Evolutionary conservation across 2,888 invertebrate species (phyloP).

Genomic region (Tetanocera ferruginea): DNA sequence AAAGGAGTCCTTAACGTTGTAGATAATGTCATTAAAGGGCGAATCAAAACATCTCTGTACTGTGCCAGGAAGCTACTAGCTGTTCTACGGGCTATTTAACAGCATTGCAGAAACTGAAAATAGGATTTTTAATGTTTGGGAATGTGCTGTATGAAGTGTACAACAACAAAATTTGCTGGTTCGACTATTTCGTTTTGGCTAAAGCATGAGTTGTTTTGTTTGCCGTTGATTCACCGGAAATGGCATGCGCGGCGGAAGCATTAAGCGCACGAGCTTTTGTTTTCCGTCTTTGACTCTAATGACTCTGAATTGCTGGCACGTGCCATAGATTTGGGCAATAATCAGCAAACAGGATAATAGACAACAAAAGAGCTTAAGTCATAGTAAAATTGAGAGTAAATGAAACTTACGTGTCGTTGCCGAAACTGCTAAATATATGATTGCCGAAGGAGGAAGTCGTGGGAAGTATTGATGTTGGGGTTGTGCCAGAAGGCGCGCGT

Average conservation of each 20-base stretch:
- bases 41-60: constrained; percentile 30
- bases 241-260: constrained; percentile 67
- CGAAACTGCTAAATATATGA: constrained; percentile 77
- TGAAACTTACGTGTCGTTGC: constrained; percentile 72
- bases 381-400: not conserved
- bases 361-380: not conserved
- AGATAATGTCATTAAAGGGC: constrained; percentile 31
- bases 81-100: constrained; percentile 30
- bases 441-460: constrained; percentile 76
- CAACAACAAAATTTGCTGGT: constrained; percentile 11
- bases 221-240: constrained; percentile 53
- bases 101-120: constrained; percentile 6
- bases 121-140: constrained; percentile 26
- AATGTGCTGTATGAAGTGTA: not conserved
- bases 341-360: constrained; percentile 48
- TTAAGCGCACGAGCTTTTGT: constrained; percentile 53
- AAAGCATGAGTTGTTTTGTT: not conserved
- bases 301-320: constrained; percentile 58
- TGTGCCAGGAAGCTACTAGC: constrained; percentile 7
- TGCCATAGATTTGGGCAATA: constrained; percentile 56
- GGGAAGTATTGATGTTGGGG: constrained; percentile 59
- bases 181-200: not conserved
- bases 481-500: constrained; percentile 52
- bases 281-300: constrained; percentile 49
- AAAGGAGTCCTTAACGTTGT: constrained; percentile 21